A percentile compares a stretch with the other conserved stretches of the same genome.
These are phyloP conservation scores for Aphis gossypii DNA, from an alignment of 1,140 invertebrate genomes.

Conservation along the genomic window DNA sequence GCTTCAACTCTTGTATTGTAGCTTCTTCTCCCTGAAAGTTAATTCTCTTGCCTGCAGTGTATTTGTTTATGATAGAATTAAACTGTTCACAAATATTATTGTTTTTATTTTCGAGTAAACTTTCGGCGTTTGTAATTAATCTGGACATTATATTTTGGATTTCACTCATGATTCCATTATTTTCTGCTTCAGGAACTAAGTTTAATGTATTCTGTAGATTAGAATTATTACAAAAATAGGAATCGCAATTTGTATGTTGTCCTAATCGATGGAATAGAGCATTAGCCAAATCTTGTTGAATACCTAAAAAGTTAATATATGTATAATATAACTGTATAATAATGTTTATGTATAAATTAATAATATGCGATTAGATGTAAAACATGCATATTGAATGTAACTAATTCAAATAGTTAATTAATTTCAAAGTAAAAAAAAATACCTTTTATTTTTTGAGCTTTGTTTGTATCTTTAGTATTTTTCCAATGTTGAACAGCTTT, in stretches of 20 bases:
- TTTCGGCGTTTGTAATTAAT: neutral
- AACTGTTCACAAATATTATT: conserved; percentile 24
- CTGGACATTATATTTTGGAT: neutral
- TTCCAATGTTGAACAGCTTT: neutral
- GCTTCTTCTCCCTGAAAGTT: conserved; percentile 9
- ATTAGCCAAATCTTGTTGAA: neutral
- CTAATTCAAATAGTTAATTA: too few relatives aligned
- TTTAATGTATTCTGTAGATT: neutral
- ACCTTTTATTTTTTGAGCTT: conserved; percentile 35
- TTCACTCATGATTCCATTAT: neutral
- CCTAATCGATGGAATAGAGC: conserved; percentile 26
- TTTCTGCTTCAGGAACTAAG: neutral
- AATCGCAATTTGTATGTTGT: neutral
- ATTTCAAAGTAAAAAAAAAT: neutral
- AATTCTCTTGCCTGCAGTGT: neutral
- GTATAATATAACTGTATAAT: neutral
- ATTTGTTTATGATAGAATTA: conserved; percentile 5
- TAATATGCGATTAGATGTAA: too few relatives aligned
- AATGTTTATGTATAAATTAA: neutral
- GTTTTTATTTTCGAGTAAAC: conserved; percentile 27
- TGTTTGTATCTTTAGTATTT: neutral
- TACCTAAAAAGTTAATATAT: conserved; percentile 4
- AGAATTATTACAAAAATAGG: conserved; percentile 5
- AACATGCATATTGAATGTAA: too few relatives aligned
- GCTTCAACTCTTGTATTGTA: conserved; percentile 24